Percentiles rank a stretch among this genome's conserved stretches.
Conservation (phyloP, 2,113 vertebrate genomes). For the Corapipo altera region DNA sequence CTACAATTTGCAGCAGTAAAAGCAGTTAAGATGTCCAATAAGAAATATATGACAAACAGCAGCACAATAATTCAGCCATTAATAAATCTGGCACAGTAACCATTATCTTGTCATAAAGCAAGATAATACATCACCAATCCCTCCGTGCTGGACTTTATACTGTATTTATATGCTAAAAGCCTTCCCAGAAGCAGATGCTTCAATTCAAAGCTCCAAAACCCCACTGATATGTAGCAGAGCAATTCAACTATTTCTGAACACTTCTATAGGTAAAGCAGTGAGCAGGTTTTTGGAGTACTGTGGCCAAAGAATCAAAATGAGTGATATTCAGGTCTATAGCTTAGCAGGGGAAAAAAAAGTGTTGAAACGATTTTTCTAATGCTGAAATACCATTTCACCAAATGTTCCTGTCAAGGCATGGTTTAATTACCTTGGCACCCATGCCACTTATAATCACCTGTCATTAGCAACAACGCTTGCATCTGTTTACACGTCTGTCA, state of each 20-base stretch:
- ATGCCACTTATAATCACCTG: slow-evolving; percentile 96
- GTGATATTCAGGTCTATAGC: slow-evolving; percentile 75
- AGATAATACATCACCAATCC: neutral
- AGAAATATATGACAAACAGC: slow-evolving; percentile 20
- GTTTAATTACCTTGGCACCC: slow-evolving; percentile 97
- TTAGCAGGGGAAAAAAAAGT: slow-evolving; percentile 77
- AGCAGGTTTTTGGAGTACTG: slow-evolving; percentile 59
- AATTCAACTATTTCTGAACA: neutral
- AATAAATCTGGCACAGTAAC: slow-evolving; percentile 30
- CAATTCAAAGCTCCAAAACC: neutral
- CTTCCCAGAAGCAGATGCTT: slow-evolving; percentile 4
- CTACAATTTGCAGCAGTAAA: neutral
- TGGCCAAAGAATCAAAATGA: slow-evolving; percentile 74
- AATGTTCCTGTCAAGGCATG: slow-evolving; percentile 92
- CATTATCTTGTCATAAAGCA: slow-evolving; percentile 1
- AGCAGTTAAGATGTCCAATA: slow-evolving; percentile 10
- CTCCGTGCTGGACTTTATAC: neutral
- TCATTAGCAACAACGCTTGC: slow-evolving; percentile 90
- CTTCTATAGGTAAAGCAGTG: neutral
- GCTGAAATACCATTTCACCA: slow-evolving; percentile 87
- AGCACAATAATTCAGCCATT: slow-evolving; percentile 26
- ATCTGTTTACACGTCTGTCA: slow-evolving; percentile 96
- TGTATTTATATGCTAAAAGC: slow-evolving; percentile 16
- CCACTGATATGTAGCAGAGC: neutral
- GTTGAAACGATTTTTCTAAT: slow-evolving; percentile 83